phyloP scores from a whole-genome alignment of 2,888 invertebrate genomes.

The Tupiocoris notatus region DNA sequence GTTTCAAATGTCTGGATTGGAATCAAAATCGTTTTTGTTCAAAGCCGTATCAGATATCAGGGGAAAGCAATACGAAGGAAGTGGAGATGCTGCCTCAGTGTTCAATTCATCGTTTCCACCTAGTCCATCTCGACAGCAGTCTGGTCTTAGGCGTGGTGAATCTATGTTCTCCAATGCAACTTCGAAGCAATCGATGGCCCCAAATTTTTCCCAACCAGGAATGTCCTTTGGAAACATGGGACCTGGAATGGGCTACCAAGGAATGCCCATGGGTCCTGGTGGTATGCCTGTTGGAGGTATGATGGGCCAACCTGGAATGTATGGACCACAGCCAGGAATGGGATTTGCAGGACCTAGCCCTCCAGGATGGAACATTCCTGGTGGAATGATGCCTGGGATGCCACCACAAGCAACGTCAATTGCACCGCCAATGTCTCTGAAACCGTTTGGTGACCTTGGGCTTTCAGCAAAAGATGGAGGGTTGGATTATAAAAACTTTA shows the following conservation, averaged over 20 bases:
- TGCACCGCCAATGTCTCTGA: not conserved
- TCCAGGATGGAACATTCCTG: not conserved
- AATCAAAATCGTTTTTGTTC: slow-evolving; percentile 46
- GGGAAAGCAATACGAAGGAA: slow-evolving; percentile 25
- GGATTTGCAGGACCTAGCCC: not conserved
- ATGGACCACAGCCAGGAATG: not conserved
- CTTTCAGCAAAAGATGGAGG: slow-evolving; percentile 10
- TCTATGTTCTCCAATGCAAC: not conserved
- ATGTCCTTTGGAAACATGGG: slow-evolving; percentile 4
- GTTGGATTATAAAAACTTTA: slow-evolving; percentile 47
- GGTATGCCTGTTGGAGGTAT: slow-evolving; percentile 4
- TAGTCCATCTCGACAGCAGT: not conserved
- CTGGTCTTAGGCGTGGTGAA: not conserved
- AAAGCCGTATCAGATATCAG: slow-evolving; percentile 41
- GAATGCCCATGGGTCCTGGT: slow-evolving; percentile 22
- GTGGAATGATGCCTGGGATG: not conserved
- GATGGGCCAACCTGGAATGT: slow-evolving; percentile 1
- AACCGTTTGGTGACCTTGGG: slow-evolving; percentile 18
- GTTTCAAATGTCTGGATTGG: slow-evolving; percentile 45
- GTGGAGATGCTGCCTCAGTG: slow-evolving; percentile 22
- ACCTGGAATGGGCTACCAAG: not conserved
- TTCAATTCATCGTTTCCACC: slow-evolving; percentile 15
- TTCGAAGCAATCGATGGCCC: not conserved
- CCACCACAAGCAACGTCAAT: not conserved
- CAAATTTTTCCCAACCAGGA: not conserved